Conservation (phyloP, 1,140 invertebrate species). For the Calycopis cecrops region DNA sequence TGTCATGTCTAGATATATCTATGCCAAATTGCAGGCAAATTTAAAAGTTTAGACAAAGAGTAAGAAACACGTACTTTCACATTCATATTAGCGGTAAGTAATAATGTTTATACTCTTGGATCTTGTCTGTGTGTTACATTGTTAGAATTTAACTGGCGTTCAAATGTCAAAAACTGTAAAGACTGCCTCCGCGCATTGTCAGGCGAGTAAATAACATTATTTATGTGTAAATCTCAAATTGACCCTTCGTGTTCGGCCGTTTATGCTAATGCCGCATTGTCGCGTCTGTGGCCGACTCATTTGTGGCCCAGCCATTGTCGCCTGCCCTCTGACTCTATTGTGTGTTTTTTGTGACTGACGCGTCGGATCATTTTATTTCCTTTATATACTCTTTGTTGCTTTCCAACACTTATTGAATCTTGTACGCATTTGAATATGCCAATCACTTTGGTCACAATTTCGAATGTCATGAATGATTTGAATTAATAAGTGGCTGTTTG, state of each 20-base stretch:
- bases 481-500: not conserved
- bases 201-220: slow-evolving; percentile 37
- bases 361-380: slow-evolving; percentile 69
- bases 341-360: slow-evolving; percentile 62
- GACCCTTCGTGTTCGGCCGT: slow-evolving; percentile 43
- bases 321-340: slow-evolving; percentile 71
- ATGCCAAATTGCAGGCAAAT: too few species aligned
- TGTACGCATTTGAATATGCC: slow-evolving; percentile 5
- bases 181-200: too few species aligned
- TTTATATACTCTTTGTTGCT: slow-evolving; percentile 60
- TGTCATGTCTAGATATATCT: too few species aligned
- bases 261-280: slow-evolving; percentile 69
- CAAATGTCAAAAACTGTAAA: too few species aligned
- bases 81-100: too few species aligned
- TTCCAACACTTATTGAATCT: slow-evolving; percentile 45
- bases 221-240: slow-evolving; percentile 44
- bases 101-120: too few species aligned
- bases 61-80: too few species aligned
- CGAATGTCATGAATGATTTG: slow-evolving; percentile 9
- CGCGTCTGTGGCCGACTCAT: slow-evolving; percentile 62
- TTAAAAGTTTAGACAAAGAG: too few species aligned
- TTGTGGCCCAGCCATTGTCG: slow-evolving; percentile 50
- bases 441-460: slow-evolving; percentile 8
- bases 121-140: too few species aligned
- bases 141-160: too few species aligned